phyloP scores from a whole-genome alignment of 2,113 vertebrate genomes.

The Microtus oregoni region DNA sequence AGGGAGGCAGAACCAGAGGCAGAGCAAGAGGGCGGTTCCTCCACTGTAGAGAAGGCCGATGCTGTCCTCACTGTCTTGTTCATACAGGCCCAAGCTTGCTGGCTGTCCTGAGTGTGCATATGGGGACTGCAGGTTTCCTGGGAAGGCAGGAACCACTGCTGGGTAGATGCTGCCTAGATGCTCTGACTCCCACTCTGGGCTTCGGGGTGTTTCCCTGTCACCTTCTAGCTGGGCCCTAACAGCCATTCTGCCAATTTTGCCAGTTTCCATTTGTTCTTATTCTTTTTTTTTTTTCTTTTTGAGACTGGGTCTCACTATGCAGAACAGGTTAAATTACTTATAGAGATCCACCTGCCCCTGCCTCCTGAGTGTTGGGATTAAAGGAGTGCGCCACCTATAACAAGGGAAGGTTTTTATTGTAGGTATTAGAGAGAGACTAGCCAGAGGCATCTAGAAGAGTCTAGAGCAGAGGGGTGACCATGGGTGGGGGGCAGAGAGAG shows the following conservation, averaged over 20 bases:
- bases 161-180: fast-evolving
- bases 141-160: neutral
- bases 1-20: neutral
- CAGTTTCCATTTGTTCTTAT: neutral
- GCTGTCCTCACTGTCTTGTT: neutral
- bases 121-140: neutral
- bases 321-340: neutral
- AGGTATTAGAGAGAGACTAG: neutral
- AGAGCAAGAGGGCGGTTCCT: neutral
- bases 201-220: neutral
- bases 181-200: neutral
- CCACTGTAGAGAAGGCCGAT: fast-evolving
- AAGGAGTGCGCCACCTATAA: neutral
- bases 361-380: neutral
- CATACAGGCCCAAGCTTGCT: neutral
- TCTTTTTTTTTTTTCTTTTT: neutral
- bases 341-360: neutral
- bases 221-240: neutral
- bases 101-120: neutral
- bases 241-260: neutral
- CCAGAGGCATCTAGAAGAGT: neutral
- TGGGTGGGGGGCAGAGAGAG: neutral
- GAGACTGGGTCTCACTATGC: neutral
- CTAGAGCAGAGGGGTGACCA: neutral
- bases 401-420: too few relatives aligned